Evolutionary conservation across 2,797 vertebrate genomes (phyloP), one percentile per base, ranked within the genome.

Genomic region (Bovichtus diacanthus): DNA sequence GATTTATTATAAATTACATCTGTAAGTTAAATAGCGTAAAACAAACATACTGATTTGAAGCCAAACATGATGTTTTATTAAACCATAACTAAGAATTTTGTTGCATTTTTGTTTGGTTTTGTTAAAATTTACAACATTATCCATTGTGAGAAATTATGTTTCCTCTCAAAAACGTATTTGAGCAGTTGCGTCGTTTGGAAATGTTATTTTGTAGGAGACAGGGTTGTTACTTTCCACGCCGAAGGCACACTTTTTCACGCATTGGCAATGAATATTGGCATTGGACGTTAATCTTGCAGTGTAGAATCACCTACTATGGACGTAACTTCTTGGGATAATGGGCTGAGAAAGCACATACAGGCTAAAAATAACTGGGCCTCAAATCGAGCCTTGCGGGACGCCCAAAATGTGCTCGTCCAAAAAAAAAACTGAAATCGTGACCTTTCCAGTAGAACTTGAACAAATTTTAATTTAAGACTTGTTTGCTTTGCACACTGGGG

Each of bases 321-420:
- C 4, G 3, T 58, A 7, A 39, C 36, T 58, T 12, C 1, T 21
- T 9, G 3, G 34, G 16, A 66, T 16, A 19, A 6, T 6, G 23
- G 13, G 29, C 64, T 39, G 2, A 31, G 3, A 36, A 41, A 63
- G 6, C 39, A 21, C 46, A 29, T 10, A 2, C 1, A 19, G 29
- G 4, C 2, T n/a, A 34, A 80, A 70, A 29, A 31, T 4, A 41
- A 49, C 1, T 25, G 61, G 74, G 61, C 66, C 77, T 9, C n/a
- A 19, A 9, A 23, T 44, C 0, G n/a, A 61, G 23, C 81, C 78
- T 5, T 78, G 73, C 3, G 70, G 80, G 9, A 76, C 55, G 6
- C 79, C 75, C 13, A n/a, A 29, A 21, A 25, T 27, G n/a, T 21
- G 12, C 19, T n/a, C 4, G 0, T 23, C 9, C 31, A 19, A 29